A percentile compares a stretch with the other conserved stretches of the same genome.
Conservation (phyloP, 2,888 invertebrate genomes). For the Netelia virgata region DNA sequence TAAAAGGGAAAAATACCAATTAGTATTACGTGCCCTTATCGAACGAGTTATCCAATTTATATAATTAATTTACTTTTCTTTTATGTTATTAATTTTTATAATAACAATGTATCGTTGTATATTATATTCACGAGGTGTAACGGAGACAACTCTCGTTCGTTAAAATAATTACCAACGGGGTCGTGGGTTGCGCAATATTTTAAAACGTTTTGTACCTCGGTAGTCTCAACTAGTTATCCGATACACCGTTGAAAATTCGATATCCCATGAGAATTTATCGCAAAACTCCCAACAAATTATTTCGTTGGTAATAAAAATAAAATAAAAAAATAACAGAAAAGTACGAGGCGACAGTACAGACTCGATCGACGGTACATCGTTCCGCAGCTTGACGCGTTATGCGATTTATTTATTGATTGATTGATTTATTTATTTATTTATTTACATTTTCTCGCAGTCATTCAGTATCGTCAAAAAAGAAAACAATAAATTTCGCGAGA, state of each 20-base stretch:
- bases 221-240: constrained; percentile 8
- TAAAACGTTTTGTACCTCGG: background rate
- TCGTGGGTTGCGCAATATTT: background rate
- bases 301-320: background rate
- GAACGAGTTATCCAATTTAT: constrained; percentile 12
- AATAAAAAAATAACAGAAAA: background rate
- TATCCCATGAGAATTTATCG: background rate
- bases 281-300: background rate
- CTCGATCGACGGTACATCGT: constrained; percentile 44
- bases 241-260: constrained; percentile 14
- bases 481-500: constrained; percentile 9
- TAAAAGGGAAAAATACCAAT: constrained; percentile 1
- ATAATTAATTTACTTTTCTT: background rate
- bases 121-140: background rate
- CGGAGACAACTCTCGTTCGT: background rate
- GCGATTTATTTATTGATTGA: background rate
- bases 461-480: constrained; percentile 1
- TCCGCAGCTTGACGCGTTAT: constrained; percentile 10
- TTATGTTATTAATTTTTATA: background rate
- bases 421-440: constrained; percentile 3
- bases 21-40: background rate
- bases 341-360: background rate
- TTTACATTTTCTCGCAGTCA: constrained; percentile 4
- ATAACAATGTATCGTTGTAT: constrained; percentile 14
- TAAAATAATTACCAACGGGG: constrained; percentile 9